Conservation (phyloP, 2,113 vertebrate genomes). For the Pandion haliaetus region DNA sequence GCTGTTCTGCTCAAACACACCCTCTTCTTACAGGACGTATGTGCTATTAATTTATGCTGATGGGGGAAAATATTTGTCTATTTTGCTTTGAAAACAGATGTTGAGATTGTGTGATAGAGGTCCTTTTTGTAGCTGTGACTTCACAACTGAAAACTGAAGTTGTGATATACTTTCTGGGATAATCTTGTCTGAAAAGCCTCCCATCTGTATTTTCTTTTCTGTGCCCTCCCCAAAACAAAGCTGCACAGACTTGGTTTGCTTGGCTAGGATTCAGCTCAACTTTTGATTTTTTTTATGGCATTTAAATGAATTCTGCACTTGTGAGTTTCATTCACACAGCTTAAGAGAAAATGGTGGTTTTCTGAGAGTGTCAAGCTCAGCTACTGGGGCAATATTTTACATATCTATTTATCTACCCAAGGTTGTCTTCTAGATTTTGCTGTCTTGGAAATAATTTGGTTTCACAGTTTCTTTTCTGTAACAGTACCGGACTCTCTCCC, state of each 20-base stretch:
- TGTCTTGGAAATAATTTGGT: neutral
- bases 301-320: neutral
- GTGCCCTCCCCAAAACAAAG: neutral
- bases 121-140: neutral
- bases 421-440: neutral
- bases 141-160: neutral
- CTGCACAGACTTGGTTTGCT: neutral
- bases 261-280: neutral
- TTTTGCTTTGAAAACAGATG: neutral
- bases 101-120: neutral
- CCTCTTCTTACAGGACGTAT: neutral
- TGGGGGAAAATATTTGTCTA: neutral
- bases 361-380: neutral
- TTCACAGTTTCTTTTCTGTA: neutral
- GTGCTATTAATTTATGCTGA: neutral
- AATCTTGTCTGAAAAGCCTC: neutral
- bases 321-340: neutral
- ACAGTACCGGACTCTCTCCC: neutral
- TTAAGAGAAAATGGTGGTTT: neutral
- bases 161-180: neutral
- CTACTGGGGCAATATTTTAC: neutral
- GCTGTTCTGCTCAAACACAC: neutral
- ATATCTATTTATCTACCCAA: neutral
- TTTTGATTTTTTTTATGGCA: neutral
- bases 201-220: neutral